Conservation (phyloP, 1,140 invertebrate species). For the Aphaenogaster rudis region DNA sequence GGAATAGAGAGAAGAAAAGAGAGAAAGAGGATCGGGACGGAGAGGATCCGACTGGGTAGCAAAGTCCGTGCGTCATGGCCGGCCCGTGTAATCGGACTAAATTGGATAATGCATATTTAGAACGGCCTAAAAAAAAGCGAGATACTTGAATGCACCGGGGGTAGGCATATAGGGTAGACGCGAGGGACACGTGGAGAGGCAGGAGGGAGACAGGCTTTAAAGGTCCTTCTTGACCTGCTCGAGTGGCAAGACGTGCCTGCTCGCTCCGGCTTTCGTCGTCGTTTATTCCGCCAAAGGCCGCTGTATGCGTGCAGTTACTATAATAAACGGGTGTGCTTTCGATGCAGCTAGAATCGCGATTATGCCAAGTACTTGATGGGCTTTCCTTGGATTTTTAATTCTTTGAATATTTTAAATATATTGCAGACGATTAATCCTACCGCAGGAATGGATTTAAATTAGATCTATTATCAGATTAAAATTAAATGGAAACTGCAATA, state of each 20-base stretch:
- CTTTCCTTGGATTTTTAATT: not conserved
- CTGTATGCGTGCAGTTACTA: slow-evolving; percentile 3
- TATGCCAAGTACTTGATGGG: not conserved
- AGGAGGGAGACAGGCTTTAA: slow-evolving; percentile 60
- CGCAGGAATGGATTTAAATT: not conserved
- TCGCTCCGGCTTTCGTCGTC: slow-evolving; percentile 32
- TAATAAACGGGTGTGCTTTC: slow-evolving; percentile 6
- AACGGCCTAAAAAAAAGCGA: slow-evolving; percentile 68
- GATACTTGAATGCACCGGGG: slow-evolving; percentile 46
- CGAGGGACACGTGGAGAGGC: slow-evolving; percentile 16
- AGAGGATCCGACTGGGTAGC: slow-evolving; percentile 72
- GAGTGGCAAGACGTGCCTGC: slow-evolving; percentile 62
- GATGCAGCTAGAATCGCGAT: not conserved
- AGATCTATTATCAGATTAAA: not conserved
- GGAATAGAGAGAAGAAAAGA: not conserved
- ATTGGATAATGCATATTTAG: slow-evolving; percentile 83
- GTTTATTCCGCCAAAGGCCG: slow-evolving; percentile 26
- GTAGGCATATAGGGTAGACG: slow-evolving; percentile 56
- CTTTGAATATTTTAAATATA: not conserved
- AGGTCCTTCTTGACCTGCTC: slow-evolving; percentile 71
- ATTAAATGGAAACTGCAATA: not conserved
- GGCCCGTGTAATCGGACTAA: slow-evolving; percentile 82
- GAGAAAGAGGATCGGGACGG: slow-evolving; percentile 22
- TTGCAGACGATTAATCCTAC: not conserved
- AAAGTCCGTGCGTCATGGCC: slow-evolving; percentile 67